phyloP scores from a whole-genome alignment of 2,113 vertebrate species.

The Garra rufa region DNA sequence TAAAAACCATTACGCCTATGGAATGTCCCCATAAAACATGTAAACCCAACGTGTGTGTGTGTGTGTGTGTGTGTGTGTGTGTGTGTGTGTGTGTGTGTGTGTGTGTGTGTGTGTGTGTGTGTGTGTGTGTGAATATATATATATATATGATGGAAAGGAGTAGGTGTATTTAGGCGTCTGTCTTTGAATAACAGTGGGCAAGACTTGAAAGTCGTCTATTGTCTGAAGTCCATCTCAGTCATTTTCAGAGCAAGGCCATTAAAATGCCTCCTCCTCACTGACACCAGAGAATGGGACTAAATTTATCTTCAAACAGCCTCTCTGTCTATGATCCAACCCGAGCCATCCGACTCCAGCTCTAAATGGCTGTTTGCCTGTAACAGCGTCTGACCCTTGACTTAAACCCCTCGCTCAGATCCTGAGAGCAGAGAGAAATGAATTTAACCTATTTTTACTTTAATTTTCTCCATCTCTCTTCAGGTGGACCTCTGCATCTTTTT shows the following conservation, averaged over 20 bases:
- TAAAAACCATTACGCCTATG: too few relatives aligned
- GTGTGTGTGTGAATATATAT: not conserved
- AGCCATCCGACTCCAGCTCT: constrained; percentile 60
- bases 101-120: constrained; percentile 32
- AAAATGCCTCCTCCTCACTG: constrained; percentile 68
- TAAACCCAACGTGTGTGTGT: too few relatives aligned
- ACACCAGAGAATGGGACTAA: constrained; percentile 69
- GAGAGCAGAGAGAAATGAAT: not conserved
- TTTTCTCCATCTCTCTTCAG: constrained; percentile 3
- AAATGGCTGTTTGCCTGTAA: constrained; percentile 61
- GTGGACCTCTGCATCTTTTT: not conserved
- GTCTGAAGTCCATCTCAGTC: constrained; percentile 68
- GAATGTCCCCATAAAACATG: too few relatives aligned
- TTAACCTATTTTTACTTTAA: constrained; percentile 12
- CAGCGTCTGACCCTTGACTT: constrained; percentile 61
- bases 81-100: too few relatives aligned
- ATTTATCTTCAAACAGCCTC: constrained; percentile 72
- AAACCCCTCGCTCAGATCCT: constrained; percentile 34
- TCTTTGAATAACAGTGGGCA: constrained; percentile 71
- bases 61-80: too few relatives aligned
- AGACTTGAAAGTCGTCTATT: constrained; percentile 67
- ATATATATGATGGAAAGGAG: constrained; percentile 52
- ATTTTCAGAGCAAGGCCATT: constrained; percentile 64
- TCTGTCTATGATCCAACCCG: constrained; percentile 67
- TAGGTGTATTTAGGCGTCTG: constrained; percentile 65